phyloP scores from a whole-genome alignment of 1,140 invertebrate genomes.

The Helicoverpa armigera region DNA sequence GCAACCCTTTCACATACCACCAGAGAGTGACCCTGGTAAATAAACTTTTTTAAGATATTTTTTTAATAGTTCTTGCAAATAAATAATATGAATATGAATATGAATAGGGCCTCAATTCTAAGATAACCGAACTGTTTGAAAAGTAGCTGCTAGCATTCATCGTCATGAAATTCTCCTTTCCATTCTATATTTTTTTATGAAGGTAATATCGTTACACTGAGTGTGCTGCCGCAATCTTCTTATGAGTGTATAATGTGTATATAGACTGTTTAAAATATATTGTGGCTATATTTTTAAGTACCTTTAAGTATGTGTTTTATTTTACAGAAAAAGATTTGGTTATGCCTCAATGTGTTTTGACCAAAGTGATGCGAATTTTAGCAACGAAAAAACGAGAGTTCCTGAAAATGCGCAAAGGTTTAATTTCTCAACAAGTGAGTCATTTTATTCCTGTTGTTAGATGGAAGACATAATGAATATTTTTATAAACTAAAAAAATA shows the following conservation, averaged over 20 bases:
- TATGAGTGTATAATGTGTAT: too few species aligned
- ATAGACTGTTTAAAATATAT: too few species aligned
- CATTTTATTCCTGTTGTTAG: neutral
- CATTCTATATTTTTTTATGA: too few species aligned
- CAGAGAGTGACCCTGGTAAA: slow-evolving; percentile 16
- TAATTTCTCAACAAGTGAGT: slow-evolving; percentile 72
- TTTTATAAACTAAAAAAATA: too few species aligned
- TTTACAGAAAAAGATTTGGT: slow-evolving; percentile 70
- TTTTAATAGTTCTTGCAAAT: neutral
- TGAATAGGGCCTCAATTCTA: too few species aligned
- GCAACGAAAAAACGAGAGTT: slow-evolving; percentile 79
- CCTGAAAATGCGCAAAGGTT: slow-evolving; percentile 70
- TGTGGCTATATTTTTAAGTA: too few species aligned
- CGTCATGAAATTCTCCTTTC: too few species aligned
- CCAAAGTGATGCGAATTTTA: slow-evolving; percentile 66
- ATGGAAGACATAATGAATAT: neutral
- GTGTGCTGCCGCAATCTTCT: too few species aligned
- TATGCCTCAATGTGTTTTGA: slow-evolving; percentile 67
- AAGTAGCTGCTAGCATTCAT: too few species aligned
- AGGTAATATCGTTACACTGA: too few species aligned
- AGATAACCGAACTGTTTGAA: too few species aligned
- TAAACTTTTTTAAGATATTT: neutral
- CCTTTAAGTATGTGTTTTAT: neutral
- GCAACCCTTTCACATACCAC: neutral
- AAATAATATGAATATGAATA: too few species aligned